Evolutionary conservation across 2,888 invertebrate genomes (phyloP), one percentile per base, ranked within the genome.

Genomic region (Leucophenga montana): DNA sequence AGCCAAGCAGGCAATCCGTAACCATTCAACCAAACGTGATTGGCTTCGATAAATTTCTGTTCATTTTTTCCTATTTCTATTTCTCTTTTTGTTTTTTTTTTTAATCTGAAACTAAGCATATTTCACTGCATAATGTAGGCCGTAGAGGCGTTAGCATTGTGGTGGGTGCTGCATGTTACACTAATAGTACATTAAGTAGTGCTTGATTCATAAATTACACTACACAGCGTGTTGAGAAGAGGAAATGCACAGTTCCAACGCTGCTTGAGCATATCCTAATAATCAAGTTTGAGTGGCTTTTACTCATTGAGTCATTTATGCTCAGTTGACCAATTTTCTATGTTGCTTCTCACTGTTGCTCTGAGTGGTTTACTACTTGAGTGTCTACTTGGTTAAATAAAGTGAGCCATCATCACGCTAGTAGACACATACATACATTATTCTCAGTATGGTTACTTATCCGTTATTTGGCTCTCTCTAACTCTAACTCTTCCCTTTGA

Each of bases 381-480:
- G 61, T 61, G 61, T 39, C 33, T 61, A 61, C 61, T 61, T 61
- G 61, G 39, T 14, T 33, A 39, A 61, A 61, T 61, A 20, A 61
- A 61, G 39, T 61, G 61, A 61, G 61, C 39, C 39, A 39, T 56
- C 61, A 61, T 39, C 27, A 4, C 3, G n/a, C 3, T 64, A 27
- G 4, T 27, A 27, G 27, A 27, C 27, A 27, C 4, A n/a, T n/a
- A n/a, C 4, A 27, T 27, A 4, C 27, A 27, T 27, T 2, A 4
- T 4, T 2, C 27, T 39, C 11, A 8, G 27, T 18, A 18, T 57
- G 70, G 31, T 59, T 20, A n/a, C 3, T 33, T 16, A 68, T 74
- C 77, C 80, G 78, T 33, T 66, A 16, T 18, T 4, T 62, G n/a
- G n/a, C n/a, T n/a, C 53, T 48, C 39, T 16, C 22, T 8, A 8